Evolutionary conservation across 1,140 invertebrate species (phyloP), one percentile per base, ranked within the genome.

Genomic region (Frieseomelitta varia): DNA sequence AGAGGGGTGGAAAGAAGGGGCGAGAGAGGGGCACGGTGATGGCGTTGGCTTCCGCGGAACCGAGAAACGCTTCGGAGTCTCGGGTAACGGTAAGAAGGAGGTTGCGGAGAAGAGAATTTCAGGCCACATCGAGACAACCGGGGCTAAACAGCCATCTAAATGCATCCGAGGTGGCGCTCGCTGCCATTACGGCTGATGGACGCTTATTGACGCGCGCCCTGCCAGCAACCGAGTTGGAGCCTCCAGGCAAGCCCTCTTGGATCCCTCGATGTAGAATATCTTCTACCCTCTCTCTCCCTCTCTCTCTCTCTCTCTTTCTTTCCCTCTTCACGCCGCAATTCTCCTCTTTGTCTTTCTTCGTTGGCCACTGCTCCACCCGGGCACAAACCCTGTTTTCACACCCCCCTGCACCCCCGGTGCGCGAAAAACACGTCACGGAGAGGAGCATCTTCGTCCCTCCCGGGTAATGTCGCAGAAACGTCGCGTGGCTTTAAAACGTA

Each of bases 141-240:
- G 89, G 92, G 93, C 94, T 95, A 95, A 95, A 94, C 94, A 95
- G 94, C 94, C 94, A 95, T 95, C 93, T 95, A 95, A 95, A 95
- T 95, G 94, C 94, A 95, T 94, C 94, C 93, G 94, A 94, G 94
- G 94, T 94, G 94, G 94, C 93, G 94, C 93, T 93, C 93, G 93
- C 94, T 95, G 93, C 94, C 93, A 94, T 95, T 95, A 95, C 93
- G 91, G 91, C 93, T 95, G 94, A 95, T 95, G 93, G 94, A 95
- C 94, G 94, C 94, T 95, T 95, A 94, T 94, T 95, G 94, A 95
- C 94, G 94, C 92, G 91, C 93, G 90, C 92, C 92, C 92, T 91
- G 91, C 93, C 92, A 92, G 91, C 75, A 78, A 79, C 89, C 88
- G 89, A 91, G 85, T 85, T 79, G 90, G 87, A 92, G 91, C 61